These are phyloP conservation scores for Amiota communis DNA, from an alignment of 2,888 invertebrate genomes.

Conservation along the genomic window DNA sequence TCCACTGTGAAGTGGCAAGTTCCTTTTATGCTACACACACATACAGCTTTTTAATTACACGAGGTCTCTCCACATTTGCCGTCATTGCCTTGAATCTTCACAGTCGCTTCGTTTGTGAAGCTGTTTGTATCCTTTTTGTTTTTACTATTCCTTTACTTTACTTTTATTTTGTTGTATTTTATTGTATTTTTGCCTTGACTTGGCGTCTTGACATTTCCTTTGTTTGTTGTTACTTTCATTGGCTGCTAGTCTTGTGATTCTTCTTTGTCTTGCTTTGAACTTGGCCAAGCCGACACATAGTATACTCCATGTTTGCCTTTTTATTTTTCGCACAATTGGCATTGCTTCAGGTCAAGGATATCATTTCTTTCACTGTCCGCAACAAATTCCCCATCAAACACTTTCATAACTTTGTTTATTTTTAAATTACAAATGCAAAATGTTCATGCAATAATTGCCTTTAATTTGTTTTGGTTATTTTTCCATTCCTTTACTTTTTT, in stretches of 20 bases:
- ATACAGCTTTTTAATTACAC: too few species aligned
- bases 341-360: slow-evolving; percentile 59
- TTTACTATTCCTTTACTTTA: slow-evolving; percentile 13
- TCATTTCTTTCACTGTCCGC: slow-evolving; percentile 16
- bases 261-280: slow-evolving; percentile 30
- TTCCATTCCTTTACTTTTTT: not conserved
- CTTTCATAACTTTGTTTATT: slow-evolving; percentile 11
- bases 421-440: not conserved
- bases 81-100: not conserved
- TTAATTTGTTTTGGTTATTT: slow-evolving; percentile 10
- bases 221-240: slow-evolving; percentile 19
- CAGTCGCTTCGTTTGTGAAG: not conserved
- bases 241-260: slow-evolving; percentile 10
- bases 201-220: slow-evolving; percentile 18
- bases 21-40: too few species aligned
- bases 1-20: not conserved
- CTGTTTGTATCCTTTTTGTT: slow-evolving; percentile 10
- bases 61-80: too few species aligned
- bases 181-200: slow-evolving; percentile 1
- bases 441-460: not conserved
- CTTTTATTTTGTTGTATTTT: not conserved
- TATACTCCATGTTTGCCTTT: not conserved
- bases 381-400: not conserved
- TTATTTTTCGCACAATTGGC: slow-evolving; percentile 38
- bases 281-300: slow-evolving; percentile 21